Percentiles rank a stretch among this genome's conserved stretches.
Conservation (phyloP, 1,140 invertebrate genomes). For the Drosophila punjabiensis region DNA sequence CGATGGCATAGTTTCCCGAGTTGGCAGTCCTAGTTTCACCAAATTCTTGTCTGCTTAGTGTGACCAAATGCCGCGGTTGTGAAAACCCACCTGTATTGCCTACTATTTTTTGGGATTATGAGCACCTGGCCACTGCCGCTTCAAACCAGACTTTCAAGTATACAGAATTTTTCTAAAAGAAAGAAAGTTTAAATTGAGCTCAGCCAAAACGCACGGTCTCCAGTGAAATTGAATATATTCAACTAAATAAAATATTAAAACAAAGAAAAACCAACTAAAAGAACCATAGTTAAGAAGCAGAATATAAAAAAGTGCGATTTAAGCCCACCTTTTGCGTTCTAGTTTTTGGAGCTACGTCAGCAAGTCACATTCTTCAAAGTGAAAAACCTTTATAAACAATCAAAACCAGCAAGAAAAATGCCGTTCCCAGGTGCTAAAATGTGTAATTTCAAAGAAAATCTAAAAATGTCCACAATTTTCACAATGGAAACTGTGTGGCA, state of each 20-base stretch:
- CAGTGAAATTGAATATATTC: not conserved
- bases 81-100: not conserved
- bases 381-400: not conserved
- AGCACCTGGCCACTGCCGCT: not conserved
- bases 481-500: constrained; percentile 8
- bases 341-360: constrained; percentile 12
- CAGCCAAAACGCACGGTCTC: not conserved
- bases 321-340: not conserved
- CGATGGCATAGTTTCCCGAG: not conserved
- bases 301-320: not conserved
- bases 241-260: not conserved
- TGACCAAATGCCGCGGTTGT: not conserved
- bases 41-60: not conserved
- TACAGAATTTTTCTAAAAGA: constrained; percentile 71
- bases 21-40: constrained; percentile 7
- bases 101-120: not conserved
- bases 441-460: not conserved
- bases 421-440: not conserved
- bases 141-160: constrained; percentile 51
- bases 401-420: not conserved
- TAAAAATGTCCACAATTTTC: not conserved
- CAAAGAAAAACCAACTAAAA: not conserved
- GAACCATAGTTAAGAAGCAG: not conserved
- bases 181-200: constrained; percentile 42
- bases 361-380: not conserved